Percentiles rank a stretch among this genome's conserved stretches.
These are phyloP conservation scores for Pangasianodon gigas DNA, from an alignment of 2,113 vertebrate species.

Conservation along the genomic window DNA sequence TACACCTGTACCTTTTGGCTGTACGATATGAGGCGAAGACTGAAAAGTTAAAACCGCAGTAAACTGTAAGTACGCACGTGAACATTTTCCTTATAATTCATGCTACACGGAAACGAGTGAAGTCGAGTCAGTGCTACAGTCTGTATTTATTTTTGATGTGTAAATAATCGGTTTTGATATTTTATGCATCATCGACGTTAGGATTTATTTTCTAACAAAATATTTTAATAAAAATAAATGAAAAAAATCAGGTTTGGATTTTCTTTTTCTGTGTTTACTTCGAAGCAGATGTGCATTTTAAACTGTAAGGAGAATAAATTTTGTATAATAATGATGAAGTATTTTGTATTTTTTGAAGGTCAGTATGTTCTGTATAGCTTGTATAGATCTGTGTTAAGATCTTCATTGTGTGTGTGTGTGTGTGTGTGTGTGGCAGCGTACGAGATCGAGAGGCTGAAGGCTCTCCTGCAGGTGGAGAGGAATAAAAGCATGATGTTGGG, in stretches of 20 bases:
- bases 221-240: constrained; percentile 46
- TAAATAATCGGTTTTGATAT: constrained; percentile 46
- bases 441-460: constrained; percentile 62
- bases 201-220: constrained; percentile 45
- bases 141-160: constrained; percentile 36
- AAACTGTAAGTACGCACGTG: too few relatives aligned
- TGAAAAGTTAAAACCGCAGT: neutral
- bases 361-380: neutral
- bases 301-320: neutral
- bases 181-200: constrained; percentile 4
- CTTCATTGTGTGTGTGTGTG: neutral
- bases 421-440: constrained; percentile 39
- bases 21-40: neutral
- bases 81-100: too few relatives aligned
- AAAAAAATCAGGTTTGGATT: neutral
- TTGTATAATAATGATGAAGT: neutral
- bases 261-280: neutral
- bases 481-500: constrained; percentile 61
- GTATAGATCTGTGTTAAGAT: neutral
- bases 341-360: neutral
- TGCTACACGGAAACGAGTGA: neutral
- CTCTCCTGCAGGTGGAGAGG: constrained; percentile 59
- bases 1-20: neutral
- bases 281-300: neutral
- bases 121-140: neutral